Evolutionary conservation across 92 coral and sea anemone species (phyloP).

Genomic region (Epizoanthus illoricatus): DNA sequence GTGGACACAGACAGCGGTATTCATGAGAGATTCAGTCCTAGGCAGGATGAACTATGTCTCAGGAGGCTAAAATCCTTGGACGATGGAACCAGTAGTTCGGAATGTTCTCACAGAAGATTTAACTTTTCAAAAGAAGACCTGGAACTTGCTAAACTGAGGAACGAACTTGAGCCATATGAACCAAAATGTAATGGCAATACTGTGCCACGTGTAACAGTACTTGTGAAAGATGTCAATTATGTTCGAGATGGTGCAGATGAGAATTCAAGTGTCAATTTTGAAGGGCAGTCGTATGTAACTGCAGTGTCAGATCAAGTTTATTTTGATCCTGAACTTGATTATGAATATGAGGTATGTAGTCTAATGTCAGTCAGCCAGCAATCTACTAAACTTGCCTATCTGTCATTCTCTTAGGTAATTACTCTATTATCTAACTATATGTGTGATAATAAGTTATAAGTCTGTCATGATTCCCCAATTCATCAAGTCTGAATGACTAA

Average conservation of each 20-base stretch:
- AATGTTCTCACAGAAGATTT: conserved; percentile 74
- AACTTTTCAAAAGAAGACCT: conserved; percentile 80
- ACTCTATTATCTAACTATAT: conserved; percentile 11
- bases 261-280: conserved; percentile 52
- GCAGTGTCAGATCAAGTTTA: conserved; percentile 92
- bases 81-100: conserved; percentile 90
- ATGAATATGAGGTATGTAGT: conserved; percentile 90
- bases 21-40: conserved; percentile 87
- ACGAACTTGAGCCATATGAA: conserved; percentile 61
- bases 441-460: background rate
- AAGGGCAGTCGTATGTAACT: conserved; percentile 61
- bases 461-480: conserved; percentile 1
- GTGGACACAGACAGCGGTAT: conserved; percentile 90
- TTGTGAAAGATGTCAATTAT: conserved; percentile 71
- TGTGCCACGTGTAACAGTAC: conserved; percentile 63
- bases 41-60: conserved; percentile 72
- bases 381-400: conserved; percentile 37
- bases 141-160: conserved; percentile 63
- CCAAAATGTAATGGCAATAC: conserved; percentile 45
- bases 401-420: conserved; percentile 39
- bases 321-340: conserved; percentile 95
- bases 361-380: background rate
- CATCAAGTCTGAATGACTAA: background rate
- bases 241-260: conserved; percentile 59
- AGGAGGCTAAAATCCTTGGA: conserved; percentile 76